These are phyloP conservation scores for Perca schrenkii DNA, from an alignment of 2,113 vertebrate genomes.

Conservation along the genomic window DNA sequence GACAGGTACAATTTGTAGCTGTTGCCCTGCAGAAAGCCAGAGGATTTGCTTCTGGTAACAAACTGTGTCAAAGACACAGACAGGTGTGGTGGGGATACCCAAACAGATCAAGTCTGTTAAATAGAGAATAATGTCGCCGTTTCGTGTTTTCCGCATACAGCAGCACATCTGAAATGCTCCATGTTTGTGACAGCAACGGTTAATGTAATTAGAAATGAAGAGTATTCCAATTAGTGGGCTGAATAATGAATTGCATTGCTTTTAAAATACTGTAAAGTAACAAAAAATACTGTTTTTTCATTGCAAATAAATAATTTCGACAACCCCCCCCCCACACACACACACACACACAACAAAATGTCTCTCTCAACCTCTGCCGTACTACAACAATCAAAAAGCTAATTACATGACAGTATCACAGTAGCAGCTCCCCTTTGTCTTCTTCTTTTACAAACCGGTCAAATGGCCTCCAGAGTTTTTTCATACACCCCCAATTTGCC, in stretches of 20 bases:
- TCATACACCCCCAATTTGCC: no score
- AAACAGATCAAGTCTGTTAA: conserved; percentile 8
- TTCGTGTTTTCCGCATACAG: neutral
- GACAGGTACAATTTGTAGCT: conserved; percentile 10
- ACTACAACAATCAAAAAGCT: no score
- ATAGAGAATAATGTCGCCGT: neutral
- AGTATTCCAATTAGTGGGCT: neutral
- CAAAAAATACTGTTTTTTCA: no score
- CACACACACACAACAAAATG: no score
- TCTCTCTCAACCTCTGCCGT: no score
- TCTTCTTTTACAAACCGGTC: no score
- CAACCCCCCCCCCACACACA: no score
- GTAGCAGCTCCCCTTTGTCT: no score
- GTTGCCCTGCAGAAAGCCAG: conserved; percentile 21
- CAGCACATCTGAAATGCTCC: neutral
- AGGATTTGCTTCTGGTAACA: conserved; percentile 28
- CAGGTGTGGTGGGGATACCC: neutral
- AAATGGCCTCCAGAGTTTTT: no score
- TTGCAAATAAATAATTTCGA: no score
- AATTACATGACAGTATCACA: no score
- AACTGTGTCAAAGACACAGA: neutral
- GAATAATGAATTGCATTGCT: neutral
- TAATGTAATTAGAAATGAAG: neutral
- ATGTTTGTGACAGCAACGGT: no score
- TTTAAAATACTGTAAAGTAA: neutral